Conservation (phyloP, 2,113 vertebrate species). For the Laticauda laticaudata region DNA sequence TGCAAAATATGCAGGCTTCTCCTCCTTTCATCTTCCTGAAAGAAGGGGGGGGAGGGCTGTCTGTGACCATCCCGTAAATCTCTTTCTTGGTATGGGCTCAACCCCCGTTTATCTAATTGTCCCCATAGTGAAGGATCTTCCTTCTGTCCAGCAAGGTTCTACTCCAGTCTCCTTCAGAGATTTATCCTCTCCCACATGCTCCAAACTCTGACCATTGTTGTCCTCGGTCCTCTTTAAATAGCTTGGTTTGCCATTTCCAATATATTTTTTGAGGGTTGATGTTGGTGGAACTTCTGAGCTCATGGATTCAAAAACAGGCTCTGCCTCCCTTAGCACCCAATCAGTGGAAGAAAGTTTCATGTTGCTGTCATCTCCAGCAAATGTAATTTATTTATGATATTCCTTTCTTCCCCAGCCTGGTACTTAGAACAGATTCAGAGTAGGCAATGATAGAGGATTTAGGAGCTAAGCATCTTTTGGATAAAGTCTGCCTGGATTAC, state of each 20-base stretch:
- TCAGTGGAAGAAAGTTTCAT: background rate
- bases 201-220: background rate
- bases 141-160: background rate
- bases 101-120: background rate
- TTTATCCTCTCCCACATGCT: background rate
- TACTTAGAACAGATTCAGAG: background rate
- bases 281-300: background rate
- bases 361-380: background rate
- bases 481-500: background rate
- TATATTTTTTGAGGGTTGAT: background rate
- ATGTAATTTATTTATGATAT: background rate
- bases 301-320: background rate
- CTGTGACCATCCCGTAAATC: background rate
- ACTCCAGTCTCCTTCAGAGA: background rate
- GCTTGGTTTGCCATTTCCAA: background rate
- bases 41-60: background rate
- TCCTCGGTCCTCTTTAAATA: background rate
- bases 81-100: background rate
- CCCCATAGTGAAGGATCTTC: background rate
- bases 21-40: background rate
- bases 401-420: background rate
- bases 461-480: background rate
- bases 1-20: background rate
- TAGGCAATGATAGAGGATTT: background rate
- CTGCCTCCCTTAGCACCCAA: background rate